phyloP scores from a whole-genome alignment of 2,113 vertebrate genomes.

The Poeciliopsis turrubarensis region DNA sequence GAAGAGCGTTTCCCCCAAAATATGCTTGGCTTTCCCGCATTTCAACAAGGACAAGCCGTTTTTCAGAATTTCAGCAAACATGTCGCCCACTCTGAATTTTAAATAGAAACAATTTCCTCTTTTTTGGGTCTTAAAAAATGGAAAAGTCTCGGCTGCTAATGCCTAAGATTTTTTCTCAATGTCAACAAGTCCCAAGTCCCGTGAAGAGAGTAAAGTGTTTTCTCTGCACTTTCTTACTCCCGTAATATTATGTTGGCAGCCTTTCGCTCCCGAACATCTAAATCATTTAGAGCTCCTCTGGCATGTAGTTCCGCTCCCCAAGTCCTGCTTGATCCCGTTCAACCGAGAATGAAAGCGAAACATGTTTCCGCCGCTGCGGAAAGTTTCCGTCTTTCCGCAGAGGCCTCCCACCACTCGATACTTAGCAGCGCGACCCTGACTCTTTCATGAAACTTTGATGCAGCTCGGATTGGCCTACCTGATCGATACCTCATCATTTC shows the following conservation, averaged over 20 bases:
- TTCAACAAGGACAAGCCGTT: not conserved
- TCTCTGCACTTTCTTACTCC: no score
- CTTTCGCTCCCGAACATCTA: not conserved
- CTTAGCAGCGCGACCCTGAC: conserved; percentile 5
- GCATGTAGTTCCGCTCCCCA: not conserved
- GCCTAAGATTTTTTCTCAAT: not conserved
- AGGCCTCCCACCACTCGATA: conserved; percentile 6
- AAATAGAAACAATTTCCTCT: not conserved
- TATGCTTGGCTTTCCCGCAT: not conserved
- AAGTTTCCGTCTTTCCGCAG: not conserved
- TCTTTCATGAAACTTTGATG: conserved; percentile 23
- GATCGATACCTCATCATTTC: conserved; percentile 47
- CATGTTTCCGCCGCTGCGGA: not conserved
- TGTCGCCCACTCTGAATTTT: not conserved
- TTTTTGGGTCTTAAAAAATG: not conserved
- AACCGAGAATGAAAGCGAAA: not conserved
- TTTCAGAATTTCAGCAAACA: no score
- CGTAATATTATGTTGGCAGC: no score
- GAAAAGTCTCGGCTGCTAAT: not conserved
- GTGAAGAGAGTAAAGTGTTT: not conserved
- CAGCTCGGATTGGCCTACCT: not conserved
- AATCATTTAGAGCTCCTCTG: not conserved
- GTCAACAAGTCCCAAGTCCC: not conserved
- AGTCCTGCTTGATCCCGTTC: not conserved
- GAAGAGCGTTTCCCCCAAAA: not conserved